Conservation (phyloP, 2,113 vertebrate species). For the Dasyurus viverrinus region DNA sequence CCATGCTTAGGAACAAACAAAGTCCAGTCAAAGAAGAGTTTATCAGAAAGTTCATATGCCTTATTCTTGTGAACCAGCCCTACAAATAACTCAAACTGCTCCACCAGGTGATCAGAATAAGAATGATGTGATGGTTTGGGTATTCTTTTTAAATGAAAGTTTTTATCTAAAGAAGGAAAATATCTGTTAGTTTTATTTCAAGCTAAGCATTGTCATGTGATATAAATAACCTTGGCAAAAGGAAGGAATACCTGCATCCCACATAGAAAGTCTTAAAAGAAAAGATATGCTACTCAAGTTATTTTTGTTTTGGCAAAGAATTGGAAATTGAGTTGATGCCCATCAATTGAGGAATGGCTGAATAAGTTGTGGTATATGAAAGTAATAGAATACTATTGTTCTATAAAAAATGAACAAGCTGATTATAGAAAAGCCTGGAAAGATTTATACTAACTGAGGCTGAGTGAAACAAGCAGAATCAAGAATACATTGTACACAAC, state of each 20-base stretch:
- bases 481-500: too few relatives aligned
- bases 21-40: constrained; percentile 16
- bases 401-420: too few relatives aligned
- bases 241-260: not conserved
- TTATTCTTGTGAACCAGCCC: not conserved
- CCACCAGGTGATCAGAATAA: not conserved
- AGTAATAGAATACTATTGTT: too few relatives aligned
- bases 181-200: not conserved
- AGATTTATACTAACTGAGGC: too few relatives aligned
- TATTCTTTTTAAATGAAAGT: not conserved
- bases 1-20: not conserved
- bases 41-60: constrained; percentile 22
- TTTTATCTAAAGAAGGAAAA: constrained; percentile 24
- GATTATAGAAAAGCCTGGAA: too few relatives aligned
- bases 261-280: not conserved
- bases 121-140: not conserved
- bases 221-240: not conserved
- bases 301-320: too few relatives aligned
- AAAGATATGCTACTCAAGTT: not conserved
- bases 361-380: too few relatives aligned
- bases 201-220: not conserved
- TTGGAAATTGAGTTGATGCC: too few relatives aligned
- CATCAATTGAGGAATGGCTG: too few relatives aligned
- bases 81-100: not conserved
- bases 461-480: too few relatives aligned